phyloP scores from a whole-genome alignment of 2,888 invertebrate genomes.

The Hyles lineata region DNA sequence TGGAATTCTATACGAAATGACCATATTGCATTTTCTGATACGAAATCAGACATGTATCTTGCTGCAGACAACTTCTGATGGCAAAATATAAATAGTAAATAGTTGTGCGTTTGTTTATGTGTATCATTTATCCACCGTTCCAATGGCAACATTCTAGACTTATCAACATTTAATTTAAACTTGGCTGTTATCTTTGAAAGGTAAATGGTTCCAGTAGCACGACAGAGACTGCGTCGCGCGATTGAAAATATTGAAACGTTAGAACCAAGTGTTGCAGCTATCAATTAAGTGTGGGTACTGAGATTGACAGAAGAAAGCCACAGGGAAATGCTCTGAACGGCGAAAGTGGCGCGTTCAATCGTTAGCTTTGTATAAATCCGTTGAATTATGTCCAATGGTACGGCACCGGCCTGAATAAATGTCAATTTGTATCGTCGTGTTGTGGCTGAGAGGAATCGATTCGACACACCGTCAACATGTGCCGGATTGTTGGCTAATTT shows the following conservation, averaged over 20 bases:
- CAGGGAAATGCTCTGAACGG: slow-evolving; percentile 48
- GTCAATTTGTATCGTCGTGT: slow-evolving; percentile 53
- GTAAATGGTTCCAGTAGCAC: slow-evolving; percentile 1
- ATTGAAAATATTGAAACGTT: slow-evolving; percentile 15
- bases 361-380: slow-evolving; percentile 26
- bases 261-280: slow-evolving; percentile 32
- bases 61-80: no score
- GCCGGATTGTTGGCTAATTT: slow-evolving; percentile 14
- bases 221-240: background rate
- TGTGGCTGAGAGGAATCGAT: slow-evolving; percentile 33
- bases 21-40: no score
- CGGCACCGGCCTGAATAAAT: slow-evolving; percentile 46
- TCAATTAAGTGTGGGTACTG: slow-evolving; percentile 64
- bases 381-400: slow-evolving; percentile 52
- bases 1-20: no score
- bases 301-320: slow-evolving; percentile 76
- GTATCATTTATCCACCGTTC: background rate
- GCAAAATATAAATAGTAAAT: background rate
- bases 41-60: no score
- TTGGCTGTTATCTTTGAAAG: background rate
- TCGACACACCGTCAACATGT: slow-evolving; percentile 9
- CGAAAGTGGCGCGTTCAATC: slow-evolving; percentile 62
- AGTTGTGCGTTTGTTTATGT: background rate
- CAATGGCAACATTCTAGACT: background rate
- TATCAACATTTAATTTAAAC: background rate